phyloP scores from a whole-genome alignment of 2,113 vertebrate species.

The Myrmophylax atrothorax region DNA sequence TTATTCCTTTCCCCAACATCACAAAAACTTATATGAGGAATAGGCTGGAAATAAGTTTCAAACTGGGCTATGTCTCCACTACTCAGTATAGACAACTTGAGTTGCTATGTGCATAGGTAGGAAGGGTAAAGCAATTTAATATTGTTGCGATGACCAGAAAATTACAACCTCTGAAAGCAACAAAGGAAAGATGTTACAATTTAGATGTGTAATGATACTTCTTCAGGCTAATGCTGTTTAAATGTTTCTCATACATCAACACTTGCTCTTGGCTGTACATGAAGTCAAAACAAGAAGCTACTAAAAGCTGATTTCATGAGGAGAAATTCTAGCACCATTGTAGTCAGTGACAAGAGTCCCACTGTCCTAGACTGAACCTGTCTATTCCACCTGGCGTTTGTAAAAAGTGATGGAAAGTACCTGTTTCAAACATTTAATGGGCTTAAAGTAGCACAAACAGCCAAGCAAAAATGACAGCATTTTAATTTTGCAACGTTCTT shows the following conservation, averaged over 20 bases:
- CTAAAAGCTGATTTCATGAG: not conserved
- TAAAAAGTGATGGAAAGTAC: not conserved
- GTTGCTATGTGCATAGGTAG: not conserved
- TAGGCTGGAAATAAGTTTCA: not conserved
- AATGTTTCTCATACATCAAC: not conserved
- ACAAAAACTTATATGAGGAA: not conserved
- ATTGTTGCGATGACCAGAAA: not conserved
- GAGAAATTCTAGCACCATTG: not conserved
- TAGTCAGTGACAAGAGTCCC: not conserved
- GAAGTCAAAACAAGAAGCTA: not conserved
- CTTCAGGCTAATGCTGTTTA: not conserved
- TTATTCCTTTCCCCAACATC: not conserved
- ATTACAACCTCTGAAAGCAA: not conserved
- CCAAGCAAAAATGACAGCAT: not conserved
- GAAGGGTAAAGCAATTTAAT: not conserved
- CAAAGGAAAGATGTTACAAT: not conserved
- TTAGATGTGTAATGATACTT: not conserved
- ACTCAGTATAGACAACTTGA: not conserved
- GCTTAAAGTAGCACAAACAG: not conserved
- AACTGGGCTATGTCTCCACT: not conserved
- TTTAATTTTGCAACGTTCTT: not conserved
- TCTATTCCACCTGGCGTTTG: not conserved
- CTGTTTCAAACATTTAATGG: not conserved
- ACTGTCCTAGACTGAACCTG: not conserved
- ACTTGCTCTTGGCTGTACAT: not conserved